phyloP scores from a whole-genome alignment of 2,113 vertebrate genomes.

The Alosa alosa region DNA sequence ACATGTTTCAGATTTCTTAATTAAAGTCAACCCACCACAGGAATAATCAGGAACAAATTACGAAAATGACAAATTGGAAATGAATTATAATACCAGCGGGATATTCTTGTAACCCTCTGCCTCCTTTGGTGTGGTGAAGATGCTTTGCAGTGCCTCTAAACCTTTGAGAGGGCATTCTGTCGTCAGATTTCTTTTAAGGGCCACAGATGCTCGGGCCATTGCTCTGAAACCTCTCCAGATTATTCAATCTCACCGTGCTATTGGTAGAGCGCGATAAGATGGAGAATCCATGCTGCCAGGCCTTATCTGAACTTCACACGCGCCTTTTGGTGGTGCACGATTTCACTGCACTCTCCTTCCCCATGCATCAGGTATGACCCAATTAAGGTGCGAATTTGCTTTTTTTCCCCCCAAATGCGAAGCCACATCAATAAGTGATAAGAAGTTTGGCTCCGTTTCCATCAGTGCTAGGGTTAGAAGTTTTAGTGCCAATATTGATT shows the following conservation, averaged over 20 bases:
- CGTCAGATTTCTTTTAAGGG: constrained; percentile 70
- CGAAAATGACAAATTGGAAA: not conserved
- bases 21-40: not conserved
- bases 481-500: constrained; percentile 43
- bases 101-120: not conserved
- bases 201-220: constrained; percentile 67
- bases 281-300: constrained; percentile 69
- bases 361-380: constrained; percentile 71
- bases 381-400: constrained; percentile 68
- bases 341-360: constrained; percentile 66
- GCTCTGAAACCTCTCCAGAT: constrained; percentile 67
- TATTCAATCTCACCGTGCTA: constrained; percentile 71
- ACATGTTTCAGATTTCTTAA: not conserved
- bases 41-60: not conserved
- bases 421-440: constrained; percentile 63
- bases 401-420: constrained; percentile 34
- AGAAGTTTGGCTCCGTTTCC: constrained; percentile 49
- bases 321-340: constrained; percentile 65
- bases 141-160: constrained; percentile 26
- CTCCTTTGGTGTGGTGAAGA: not conserved
- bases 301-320: constrained; percentile 75
- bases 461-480: constrained; percentile 38
- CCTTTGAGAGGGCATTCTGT: constrained; percentile 58
- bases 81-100: not conserved
- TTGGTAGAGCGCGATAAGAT: constrained; percentile 73